A percentile compares a stretch with the other conserved stretches of the same genome.
Conservation (phyloP, 2,797 vertebrate species). For the Sebastiscus tertius region DNA sequence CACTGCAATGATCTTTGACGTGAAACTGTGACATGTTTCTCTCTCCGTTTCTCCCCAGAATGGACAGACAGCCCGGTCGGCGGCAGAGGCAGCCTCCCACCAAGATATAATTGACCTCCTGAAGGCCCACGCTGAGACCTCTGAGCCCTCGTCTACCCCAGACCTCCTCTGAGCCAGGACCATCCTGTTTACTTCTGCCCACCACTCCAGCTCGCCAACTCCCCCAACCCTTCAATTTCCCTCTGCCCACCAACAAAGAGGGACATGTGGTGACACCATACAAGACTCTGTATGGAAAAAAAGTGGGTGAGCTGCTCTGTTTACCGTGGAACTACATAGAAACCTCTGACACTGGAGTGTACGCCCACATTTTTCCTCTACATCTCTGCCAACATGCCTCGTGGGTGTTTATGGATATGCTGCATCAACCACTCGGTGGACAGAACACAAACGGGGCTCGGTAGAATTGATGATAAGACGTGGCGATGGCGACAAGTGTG, state of each 20-base stretch:
- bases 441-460: conserved; percentile 29
- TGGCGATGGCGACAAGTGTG: conserved; percentile 23
- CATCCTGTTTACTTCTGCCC: conserved; percentile 1
- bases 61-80: conserved; percentile 75
- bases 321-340: conserved; percentile 12
- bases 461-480: conserved; percentile 15
- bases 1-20: conserved; percentile 44
- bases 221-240: background rate
- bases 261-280: background rate
- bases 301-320: background rate
- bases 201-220: background rate
- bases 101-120: conserved; percentile 80
- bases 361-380: conserved; percentile 43
- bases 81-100: conserved; percentile 77
- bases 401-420: conserved; percentile 54
- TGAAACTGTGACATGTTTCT: background rate
- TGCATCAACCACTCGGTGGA: conserved; percentile 62
- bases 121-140: conserved; percentile 60
- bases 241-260: background rate
- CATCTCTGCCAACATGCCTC: conserved; percentile 57
- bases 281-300: background rate
- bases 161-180: conserved; percentile 67
- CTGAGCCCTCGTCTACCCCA: conserved; percentile 37
- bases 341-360: conserved; percentile 14
- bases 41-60: conserved; percentile 62